These are phyloP conservation scores for Netelia fuscicornis DNA, from an alignment of 2,888 invertebrate species.

Conservation along the genomic window DNA sequence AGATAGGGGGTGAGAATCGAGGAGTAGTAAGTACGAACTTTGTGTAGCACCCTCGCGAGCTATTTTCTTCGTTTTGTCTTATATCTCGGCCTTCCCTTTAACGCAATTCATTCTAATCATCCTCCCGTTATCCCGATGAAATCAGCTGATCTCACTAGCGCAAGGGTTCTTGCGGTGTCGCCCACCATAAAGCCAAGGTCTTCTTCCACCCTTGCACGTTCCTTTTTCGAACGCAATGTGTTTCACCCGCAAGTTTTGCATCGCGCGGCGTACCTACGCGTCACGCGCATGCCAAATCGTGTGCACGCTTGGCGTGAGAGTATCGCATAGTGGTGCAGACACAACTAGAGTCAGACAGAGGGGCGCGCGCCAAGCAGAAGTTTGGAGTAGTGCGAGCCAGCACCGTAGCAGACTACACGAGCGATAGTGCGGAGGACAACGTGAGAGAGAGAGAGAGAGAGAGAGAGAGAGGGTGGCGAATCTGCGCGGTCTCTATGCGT, in stretches of 20 bases:
- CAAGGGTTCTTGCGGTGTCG: constrained; percentile 52
- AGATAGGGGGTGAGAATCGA: neutral
- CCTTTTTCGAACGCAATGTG: neutral
- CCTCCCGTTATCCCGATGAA: constrained; percentile 6
- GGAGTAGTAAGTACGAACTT: neutral
- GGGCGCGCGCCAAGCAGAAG: constrained; percentile 38
- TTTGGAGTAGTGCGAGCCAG: constrained; percentile 46
- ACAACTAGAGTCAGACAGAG: constrained; percentile 36
- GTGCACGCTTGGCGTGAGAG: constrained; percentile 17
- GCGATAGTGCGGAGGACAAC: constrained; percentile 11
- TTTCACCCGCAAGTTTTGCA: neutral
- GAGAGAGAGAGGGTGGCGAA: neutral
- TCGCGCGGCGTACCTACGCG: constrained; percentile 26
- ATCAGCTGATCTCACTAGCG: constrained; percentile 31
- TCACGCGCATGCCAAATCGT: constrained; percentile 46
- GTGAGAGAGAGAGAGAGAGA: neutral
- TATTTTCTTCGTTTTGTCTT: constrained; percentile 1
- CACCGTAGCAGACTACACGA: constrained; percentile 28
- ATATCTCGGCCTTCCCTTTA: constrained; percentile 1
- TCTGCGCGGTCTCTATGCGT: constrained; percentile 12
- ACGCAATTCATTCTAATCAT: constrained; percentile 8
- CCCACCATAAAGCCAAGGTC: constrained; percentile 75
- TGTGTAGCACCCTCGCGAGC: neutral
- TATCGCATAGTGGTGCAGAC: constrained; percentile 46
- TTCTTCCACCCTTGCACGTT: constrained; percentile 44